Base-by-base conservation (phyloP, 2,888 invertebrate genomes). In the Pterostichus niger region DNA sequence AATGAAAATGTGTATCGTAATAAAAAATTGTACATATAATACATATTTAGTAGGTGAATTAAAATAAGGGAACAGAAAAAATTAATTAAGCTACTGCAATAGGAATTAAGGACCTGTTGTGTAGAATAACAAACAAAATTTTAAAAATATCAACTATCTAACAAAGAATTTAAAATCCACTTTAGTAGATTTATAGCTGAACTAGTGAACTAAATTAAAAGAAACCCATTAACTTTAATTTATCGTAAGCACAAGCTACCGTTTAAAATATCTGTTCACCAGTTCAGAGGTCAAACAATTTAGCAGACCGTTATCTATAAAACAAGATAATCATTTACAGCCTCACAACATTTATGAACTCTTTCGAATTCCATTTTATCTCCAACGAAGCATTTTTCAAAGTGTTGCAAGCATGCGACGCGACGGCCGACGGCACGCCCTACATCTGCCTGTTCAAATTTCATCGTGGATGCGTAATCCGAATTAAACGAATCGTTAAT, bases 401-500 rank as follows among this genome's bases (percentile, higher is more conserved):
- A 10, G 10, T 61, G 13, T 61, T 9, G 9, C 24, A 61, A 31
- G 31, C 33, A 9, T 10, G 61, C 33, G 6, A 15, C 33, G 1
- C 11, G 31, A 31, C 5, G 15, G 11, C 11, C 33, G 3, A 6
- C 33, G 11, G 61, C 61, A 10, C 17, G 31, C 10, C 61, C 11
- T 7, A 24, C 7, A 56, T 52, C 52, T 17, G 6, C 61, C 31
- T 31, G 33, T 61, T 24, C 0, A 33, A 33, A 61, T 61, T 61
- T 61, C 61, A 7, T 56, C 56, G 10, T 56, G 56, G 40, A 40
- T 56, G 56, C 56, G 56, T 56, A 56, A 56, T 56, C 56, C 56
- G 56, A 56, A 7, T 56, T 56, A 56, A 56, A 56, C 15, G 1
- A 56, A 24, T 24, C 56, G 56, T 56, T 56, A 56, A 56, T 56